phyloP scores from a whole-genome alignment of 37 sponge, comb jelly and placozoan genomes.

The Beroe forskalii region DNA sequence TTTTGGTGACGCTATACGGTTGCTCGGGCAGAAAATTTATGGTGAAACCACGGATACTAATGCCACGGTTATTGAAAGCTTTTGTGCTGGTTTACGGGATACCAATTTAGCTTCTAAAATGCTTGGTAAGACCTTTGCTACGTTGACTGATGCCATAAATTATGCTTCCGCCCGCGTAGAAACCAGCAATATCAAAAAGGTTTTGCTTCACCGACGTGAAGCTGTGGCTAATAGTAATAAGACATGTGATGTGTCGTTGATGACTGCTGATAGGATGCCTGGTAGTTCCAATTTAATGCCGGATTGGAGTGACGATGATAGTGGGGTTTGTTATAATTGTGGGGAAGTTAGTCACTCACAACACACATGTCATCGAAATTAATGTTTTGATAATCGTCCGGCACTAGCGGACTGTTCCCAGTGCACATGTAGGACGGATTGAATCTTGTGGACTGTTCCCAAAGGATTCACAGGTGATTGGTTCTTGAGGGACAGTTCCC shows the following conservation, averaged over 20 bases:
- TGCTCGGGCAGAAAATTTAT: neutral
- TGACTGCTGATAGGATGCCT: neutral
- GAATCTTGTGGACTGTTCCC: no score
- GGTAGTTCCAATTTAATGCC: neutral
- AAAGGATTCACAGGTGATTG: no score
- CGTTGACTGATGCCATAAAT: neutral
- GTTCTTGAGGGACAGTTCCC: no score
- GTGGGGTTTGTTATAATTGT: neutral
- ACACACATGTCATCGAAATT: neutral
- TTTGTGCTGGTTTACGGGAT: neutral
- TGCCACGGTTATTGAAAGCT: neutral
- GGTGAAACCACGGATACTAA: neutral
- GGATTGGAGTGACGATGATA: neutral
- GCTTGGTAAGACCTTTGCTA: neutral
- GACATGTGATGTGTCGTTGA: neutral
- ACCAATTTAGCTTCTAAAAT: neutral
- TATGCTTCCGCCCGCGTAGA: neutral
- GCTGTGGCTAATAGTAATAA: neutral
- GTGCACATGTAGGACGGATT: no score
- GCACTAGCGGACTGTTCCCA: no score
- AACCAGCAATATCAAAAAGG: neutral
- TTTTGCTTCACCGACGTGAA: neutral
- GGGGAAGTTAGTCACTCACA: neutral
- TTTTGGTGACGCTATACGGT: neutral
- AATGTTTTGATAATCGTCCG: no score